Base-by-base conservation (phyloP, 2,797 vertebrate genomes). In the Pogonophryne albipinna region DNA sequence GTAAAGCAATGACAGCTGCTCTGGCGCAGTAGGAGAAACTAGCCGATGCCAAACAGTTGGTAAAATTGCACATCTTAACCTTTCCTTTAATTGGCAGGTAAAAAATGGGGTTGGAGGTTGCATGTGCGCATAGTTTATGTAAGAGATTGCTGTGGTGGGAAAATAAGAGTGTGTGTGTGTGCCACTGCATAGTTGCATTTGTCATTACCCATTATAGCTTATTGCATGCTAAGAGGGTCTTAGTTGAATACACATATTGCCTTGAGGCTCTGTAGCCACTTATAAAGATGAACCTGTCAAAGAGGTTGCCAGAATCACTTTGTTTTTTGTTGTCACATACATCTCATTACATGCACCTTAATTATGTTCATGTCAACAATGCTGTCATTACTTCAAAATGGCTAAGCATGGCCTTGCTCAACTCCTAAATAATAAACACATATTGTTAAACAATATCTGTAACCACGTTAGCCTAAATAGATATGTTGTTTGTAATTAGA, bases 361-460 rank as follows among this genome's bases (percentile, higher is more conserved):
- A 83, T 72, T n/a, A 49, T 76, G 14, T 70, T 72, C 2, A 9
- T 65, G 58, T 69, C 1, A 82, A 51, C 49, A 55, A 52, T 67
- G n/a, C 31, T 1, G 15, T 63, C 47, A 59, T 41, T 45, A 65
- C n/a, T 60, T 63, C 14, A 34, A 16, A 56, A 16, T 2, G 10
- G 27, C 34, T 31, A 9, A 65, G 38, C 61, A 57, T 41, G 56
- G 11, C 61, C 11, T 4, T n/a, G 47, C 59, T 64, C 13, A 27
- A 34, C 20, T 10, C 50, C 49, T 49, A 19, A 27, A 60, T 62
- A 61, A 55, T 42, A 20, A 71, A 52, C 42, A 38, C 16, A 63
- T 55, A 4, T 23, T 56, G 23, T 34, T n/a, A 46, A 53, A 65
- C 31, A n/a, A 20, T 42, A 47, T 41, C 15, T 41, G 45, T 31